These are phyloP conservation scores for Alfaro cultratus DNA, from an alignment of 2,797 vertebrate genomes.

Conservation along the genomic window DNA sequence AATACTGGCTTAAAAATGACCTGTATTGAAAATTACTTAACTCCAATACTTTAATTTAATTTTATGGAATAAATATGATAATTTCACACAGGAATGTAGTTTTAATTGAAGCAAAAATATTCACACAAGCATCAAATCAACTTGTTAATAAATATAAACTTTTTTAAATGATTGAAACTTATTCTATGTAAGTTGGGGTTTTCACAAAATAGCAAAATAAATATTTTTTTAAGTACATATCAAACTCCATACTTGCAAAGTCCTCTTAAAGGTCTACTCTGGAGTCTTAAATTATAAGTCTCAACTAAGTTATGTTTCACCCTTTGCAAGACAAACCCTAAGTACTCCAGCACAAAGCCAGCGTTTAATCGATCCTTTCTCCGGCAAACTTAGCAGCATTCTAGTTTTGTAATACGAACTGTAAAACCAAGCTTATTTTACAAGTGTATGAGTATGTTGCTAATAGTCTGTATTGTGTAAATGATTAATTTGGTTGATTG, in stretches of 20 bases:
- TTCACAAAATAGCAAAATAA: not conserved
- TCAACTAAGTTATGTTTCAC: not conserved
- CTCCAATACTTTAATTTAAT: not conserved
- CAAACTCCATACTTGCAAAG: too few species aligned
- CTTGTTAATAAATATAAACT: not conserved
- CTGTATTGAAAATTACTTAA: not conserved
- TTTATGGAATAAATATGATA: not conserved
- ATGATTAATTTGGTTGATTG: not conserved
- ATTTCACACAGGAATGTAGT: not conserved
- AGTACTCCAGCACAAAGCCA: not conserved
- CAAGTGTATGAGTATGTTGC: not conserved
- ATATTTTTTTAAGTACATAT: not conserved
- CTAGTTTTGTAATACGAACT: not conserved
- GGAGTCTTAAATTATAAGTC: not conserved
- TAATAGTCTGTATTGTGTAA: not conserved
- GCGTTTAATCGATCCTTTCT: not conserved
- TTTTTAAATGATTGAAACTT: not conserved
- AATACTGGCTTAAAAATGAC: not conserved
- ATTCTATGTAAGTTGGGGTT: not conserved
- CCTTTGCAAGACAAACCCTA: not conserved
- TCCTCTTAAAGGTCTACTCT: not conserved
- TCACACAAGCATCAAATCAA: not conserved
- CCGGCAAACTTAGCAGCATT: not conserved
- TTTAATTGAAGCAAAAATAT: not conserved
- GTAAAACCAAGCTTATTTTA: not conserved